phyloP scores from a whole-genome alignment of 2,113 vertebrate species.

The Corapipo altera region DNA sequence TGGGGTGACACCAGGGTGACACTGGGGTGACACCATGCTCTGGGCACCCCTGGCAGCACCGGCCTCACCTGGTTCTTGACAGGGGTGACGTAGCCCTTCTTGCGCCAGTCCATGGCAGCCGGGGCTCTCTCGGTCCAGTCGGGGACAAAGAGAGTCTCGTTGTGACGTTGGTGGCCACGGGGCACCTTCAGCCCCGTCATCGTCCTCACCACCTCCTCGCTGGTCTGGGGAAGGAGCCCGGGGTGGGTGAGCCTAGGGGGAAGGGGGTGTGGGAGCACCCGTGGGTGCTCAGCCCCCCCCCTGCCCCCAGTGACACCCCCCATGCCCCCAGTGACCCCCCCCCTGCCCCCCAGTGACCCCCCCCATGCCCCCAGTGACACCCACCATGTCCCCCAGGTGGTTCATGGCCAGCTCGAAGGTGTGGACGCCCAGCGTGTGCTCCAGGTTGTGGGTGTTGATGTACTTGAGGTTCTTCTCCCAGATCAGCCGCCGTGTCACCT shows the following conservation, averaged over 20 bases:
- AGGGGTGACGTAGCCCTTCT: slow-evolving; percentile 86
- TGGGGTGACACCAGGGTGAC: fast-evolving
- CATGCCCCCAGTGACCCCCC: slow-evolving; percentile 83
- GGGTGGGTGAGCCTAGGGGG: background rate
- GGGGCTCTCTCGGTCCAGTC: slow-evolving; percentile 69
- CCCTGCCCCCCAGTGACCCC: background rate
- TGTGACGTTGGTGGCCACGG: background rate
- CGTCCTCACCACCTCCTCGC: slow-evolving; percentile 84
- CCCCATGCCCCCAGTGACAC: slow-evolving; percentile 87
- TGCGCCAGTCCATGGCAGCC: slow-evolving; percentile 87
- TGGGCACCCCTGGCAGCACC: fast-evolving
- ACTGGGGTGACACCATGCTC: fast-evolving
- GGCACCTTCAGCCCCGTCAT: slow-evolving; percentile 86
- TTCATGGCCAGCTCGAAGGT: slow-evolving; percentile 92
- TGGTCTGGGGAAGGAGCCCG: slow-evolving; percentile 73
- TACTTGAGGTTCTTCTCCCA: slow-evolving; percentile 92
- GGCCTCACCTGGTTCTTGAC: slow-evolving; percentile 90
- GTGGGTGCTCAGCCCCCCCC: fast-evolving
- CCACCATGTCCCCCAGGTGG: slow-evolving; percentile 93
- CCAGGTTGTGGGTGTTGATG: slow-evolving; percentile 88
- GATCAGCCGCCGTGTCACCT: slow-evolving; percentile 79
- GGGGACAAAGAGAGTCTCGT: slow-evolving; percentile 71
- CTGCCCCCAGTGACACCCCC: slow-evolving; percentile 55
- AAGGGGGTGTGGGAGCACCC: background rate
- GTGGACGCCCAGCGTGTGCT: slow-evolving; percentile 84